Evolutionary conservation across 2,888 invertebrate species (phyloP).

Genomic region (Ametastegia equiseti): DNA sequence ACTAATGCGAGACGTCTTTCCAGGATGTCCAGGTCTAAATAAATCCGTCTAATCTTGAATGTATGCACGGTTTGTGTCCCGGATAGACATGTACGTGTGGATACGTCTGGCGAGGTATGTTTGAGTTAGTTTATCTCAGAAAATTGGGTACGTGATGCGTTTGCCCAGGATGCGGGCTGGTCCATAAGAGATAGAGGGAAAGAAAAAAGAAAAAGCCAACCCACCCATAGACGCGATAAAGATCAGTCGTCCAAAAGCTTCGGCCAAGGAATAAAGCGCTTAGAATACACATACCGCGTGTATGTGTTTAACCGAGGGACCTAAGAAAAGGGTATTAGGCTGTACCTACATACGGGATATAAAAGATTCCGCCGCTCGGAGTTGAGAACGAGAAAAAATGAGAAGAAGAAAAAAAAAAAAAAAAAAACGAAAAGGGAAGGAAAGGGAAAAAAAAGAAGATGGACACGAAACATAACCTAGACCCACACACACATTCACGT

Average conservation of each 20-base stretch:
- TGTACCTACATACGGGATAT: neutral
- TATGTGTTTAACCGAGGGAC: too few species aligned
- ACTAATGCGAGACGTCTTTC: too few species aligned
- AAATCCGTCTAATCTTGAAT: too few species aligned
- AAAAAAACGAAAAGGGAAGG: too few species aligned
- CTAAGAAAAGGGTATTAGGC: constrained; percentile 11
- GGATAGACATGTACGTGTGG: too few species aligned
- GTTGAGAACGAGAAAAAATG: neutral
- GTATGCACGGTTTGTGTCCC: too few species aligned
- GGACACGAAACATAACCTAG: neutral
- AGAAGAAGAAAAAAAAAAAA: neutral
- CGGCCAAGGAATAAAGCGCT: neutral
- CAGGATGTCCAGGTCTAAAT: constrained; percentile 23
- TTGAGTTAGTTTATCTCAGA: neutral
- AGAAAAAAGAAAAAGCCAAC: too few species aligned
- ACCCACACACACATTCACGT: neutral
- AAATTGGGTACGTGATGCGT: too few species aligned
- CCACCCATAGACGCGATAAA: constrained; percentile 15
- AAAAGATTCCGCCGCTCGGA: constrained; percentile 17
- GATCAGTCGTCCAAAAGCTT: constrained; percentile 14
- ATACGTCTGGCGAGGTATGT: too few species aligned
- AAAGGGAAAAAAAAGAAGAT: neutral
- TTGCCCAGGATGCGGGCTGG: neutral
- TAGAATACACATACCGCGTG: neutral
- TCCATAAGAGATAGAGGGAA: too few species aligned